Evolutionary conservation across 2,888 invertebrate species (phyloP).

Genomic region (Gerris lacustris): DNA sequence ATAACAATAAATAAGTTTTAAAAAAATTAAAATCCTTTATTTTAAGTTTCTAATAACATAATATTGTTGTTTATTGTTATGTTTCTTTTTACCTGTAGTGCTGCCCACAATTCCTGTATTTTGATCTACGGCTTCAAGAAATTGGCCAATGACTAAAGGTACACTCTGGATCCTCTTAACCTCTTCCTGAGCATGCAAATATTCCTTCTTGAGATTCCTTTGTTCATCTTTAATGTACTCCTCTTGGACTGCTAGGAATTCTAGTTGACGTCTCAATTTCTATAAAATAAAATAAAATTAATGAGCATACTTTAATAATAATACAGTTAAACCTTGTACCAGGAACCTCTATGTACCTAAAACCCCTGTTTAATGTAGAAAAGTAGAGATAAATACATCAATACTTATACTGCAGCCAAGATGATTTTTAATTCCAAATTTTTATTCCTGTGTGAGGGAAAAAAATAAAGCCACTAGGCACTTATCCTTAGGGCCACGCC

Average conservation of each 20-base stretch:
- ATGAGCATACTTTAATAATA: neutral
- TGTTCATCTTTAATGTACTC: conserved; percentile 99
- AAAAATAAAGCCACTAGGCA: no score
- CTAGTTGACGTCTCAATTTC: conserved; percentile 91
- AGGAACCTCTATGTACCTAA: neutral
- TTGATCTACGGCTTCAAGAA: conserved; percentile 97
- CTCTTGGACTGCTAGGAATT: conserved; percentile 96
- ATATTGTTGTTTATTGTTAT: no score
- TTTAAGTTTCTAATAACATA: no score
- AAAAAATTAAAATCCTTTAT: no score
- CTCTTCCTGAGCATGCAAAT: conserved; percentile 94
- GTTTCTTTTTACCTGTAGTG: conserved; percentile 50
- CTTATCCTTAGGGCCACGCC: no score
- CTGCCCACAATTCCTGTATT: conserved; percentile 99
- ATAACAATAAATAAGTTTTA: neutral
- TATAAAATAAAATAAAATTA: conserved; percentile 35
- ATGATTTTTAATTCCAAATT: no score
- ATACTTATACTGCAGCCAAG: no score
- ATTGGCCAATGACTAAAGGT: conserved; percentile 96
- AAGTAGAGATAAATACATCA: no score
- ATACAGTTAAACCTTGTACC: neutral
- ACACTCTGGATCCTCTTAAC: conserved; percentile 98
- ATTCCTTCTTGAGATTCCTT: conserved; percentile 94
- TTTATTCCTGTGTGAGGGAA: no score
- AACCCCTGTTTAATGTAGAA: neutral